Percentiles rank a stretch among this genome's conserved stretches.
These are phyloP conservation scores for Pogonognathellus flavescens DNA, from an alignment of 1,140 invertebrate genomes.

Conservation along the genomic window DNA sequence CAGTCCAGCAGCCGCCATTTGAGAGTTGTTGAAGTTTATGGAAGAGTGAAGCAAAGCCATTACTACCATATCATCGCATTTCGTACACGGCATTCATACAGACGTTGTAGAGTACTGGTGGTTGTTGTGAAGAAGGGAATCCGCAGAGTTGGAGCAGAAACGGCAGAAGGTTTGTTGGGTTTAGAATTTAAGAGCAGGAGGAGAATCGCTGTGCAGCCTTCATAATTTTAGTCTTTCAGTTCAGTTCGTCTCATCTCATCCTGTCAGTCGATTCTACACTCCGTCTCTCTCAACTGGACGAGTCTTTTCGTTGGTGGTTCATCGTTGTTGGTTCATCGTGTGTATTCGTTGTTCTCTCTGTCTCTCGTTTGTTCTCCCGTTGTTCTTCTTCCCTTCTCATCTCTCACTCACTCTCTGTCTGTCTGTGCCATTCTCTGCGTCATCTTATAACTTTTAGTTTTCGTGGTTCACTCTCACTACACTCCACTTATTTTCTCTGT, in stretches of 20 bases:
- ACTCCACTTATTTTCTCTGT: background rate
- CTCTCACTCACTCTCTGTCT: background rate
- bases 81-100: too few species aligned
- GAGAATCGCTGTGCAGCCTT: background rate
- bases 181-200: background rate
- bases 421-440: background rate
- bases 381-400: background rate
- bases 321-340: background rate
- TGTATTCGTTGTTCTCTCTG: background rate
- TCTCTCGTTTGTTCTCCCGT: background rate
- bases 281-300: background rate
- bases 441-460: background rate
- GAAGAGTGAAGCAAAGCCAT: too few species aligned
- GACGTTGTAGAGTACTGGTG: background rate
- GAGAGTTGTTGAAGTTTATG: background rate
- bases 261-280: constrained; percentile 1
- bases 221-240: background rate
- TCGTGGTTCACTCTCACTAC: background rate
- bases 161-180: background rate
- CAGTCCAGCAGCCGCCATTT: background rate
- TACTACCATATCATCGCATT: too few species aligned
- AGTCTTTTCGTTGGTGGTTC: background rate
- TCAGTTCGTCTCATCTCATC: constrained; percentile 38
- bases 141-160: background rate
- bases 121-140: background rate